Conservation (phyloP, 2,113 vertebrate species). For the Psilopsiagon aymara region DNA sequence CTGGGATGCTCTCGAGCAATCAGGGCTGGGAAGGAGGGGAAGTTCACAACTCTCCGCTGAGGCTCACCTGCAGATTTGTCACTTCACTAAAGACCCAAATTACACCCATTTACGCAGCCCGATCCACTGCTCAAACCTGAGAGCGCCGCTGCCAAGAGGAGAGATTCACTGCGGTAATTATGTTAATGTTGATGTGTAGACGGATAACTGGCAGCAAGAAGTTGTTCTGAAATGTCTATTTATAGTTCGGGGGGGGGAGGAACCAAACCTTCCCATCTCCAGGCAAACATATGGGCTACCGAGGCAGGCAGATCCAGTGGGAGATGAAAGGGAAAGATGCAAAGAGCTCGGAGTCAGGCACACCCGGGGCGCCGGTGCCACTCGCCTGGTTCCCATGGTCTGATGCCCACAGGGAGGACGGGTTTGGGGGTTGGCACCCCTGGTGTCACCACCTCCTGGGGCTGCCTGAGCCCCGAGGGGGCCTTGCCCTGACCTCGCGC, state of each 20-base stretch:
- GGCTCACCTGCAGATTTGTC: conserved; percentile 19
- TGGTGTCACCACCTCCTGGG: neutral
- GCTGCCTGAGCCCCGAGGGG: neutral
- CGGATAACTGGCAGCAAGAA: conserved; percentile 65
- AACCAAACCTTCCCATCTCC: conserved; percentile 60
- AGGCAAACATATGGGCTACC: conserved; percentile 70
- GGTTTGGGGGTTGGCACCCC: neutral
- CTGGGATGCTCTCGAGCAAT: conserved; percentile 37
- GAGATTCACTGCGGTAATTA: conserved; percentile 65
- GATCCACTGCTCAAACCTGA: conserved; percentile 49
- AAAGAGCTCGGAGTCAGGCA: conserved; percentile 7
- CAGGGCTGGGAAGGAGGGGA: neutral
- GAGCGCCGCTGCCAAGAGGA: conserved; percentile 47
- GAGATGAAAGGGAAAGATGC: neutral
- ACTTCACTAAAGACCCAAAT: conserved; percentile 68
- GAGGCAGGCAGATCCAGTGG: conserved; percentile 26
- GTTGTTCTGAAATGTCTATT: conserved; percentile 65
- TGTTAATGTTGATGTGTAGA: conserved; percentile 72
- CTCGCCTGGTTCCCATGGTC: neutral
- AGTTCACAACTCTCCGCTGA: neutral
- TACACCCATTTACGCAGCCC: conserved; percentile 40
- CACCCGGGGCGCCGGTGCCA: neutral
- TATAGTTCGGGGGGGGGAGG: conserved; percentile 17
- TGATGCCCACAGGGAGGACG: neutral
- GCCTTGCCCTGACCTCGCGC: fast-evolving